phyloP scores from a whole-genome alignment of 1,140 invertebrate species.

The Scylla paramamosain region DNA sequence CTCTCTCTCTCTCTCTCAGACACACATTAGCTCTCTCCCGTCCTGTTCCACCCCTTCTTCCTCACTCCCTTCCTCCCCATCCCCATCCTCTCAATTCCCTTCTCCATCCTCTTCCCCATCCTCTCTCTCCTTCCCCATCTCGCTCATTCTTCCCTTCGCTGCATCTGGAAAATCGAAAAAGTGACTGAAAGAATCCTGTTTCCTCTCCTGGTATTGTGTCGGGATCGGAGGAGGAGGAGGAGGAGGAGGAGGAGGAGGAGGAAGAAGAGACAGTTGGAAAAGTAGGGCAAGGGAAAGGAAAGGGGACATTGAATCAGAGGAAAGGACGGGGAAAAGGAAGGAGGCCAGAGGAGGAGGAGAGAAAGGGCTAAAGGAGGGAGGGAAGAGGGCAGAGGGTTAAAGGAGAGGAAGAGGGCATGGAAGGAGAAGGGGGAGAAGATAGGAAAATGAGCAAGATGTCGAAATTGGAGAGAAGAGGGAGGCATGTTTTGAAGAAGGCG shows the following conservation, averaged over 20 bases:
- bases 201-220: neutral
- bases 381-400: neutral
- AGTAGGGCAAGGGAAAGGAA: neutral
- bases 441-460: neutral
- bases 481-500: neutral
- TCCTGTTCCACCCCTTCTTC: neutral
- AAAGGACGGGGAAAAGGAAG: neutral
- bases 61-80: neutral
- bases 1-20: too few species aligned
- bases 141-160: neutral
- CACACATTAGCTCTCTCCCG: neutral
- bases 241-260: neutral
- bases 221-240: neutral
- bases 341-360: neutral
- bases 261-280: neutral
- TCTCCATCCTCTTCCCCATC: neutral
- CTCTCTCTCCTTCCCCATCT: neutral
- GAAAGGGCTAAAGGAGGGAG: neutral
- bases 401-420: neutral
- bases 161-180: conserved; percentile 22
- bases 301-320: neutral
- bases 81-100: neutral
- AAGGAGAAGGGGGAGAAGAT: neutral
- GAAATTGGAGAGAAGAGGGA: neutral
- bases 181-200: conserved; percentile 14